Evolutionary conservation across 92 coral and sea anemone species (phyloP).

Genomic region (Actinernus sp.): DNA sequence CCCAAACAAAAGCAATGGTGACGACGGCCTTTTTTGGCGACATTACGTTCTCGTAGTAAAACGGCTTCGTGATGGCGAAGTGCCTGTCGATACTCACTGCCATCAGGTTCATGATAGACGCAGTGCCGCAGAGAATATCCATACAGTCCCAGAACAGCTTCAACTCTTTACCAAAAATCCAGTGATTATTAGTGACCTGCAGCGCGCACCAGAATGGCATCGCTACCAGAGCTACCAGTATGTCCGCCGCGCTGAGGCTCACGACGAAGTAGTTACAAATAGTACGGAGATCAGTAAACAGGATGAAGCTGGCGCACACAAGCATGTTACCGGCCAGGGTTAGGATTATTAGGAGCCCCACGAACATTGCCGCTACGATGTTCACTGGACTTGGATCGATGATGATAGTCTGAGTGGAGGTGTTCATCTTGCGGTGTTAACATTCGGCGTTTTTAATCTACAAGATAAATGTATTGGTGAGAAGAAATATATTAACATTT

Average conservation of each 20-base stretch:
- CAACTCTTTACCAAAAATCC: slow-evolving; percentile 64
- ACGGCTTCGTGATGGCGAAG: slow-evolving; percentile 80
- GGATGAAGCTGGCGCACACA: slow-evolving; percentile 70
- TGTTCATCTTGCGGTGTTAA: slow-evolving; percentile 26
- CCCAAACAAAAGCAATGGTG: slow-evolving; percentile 73
- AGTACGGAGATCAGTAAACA: slow-evolving; percentile 74
- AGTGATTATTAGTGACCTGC: slow-evolving; percentile 63
- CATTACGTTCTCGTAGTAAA: slow-evolving; percentile 71
- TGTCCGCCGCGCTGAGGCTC: slow-evolving; percentile 86
- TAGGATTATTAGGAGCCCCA: slow-evolving; percentile 54
- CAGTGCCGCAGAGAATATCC: slow-evolving; percentile 87
- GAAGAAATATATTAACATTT: no score
- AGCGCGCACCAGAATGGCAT: slow-evolving; percentile 94
- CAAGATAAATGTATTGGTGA: no score
- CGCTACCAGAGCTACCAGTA: slow-evolving; percentile 81
- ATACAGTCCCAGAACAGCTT: slow-evolving; percentile 76
- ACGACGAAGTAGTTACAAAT: slow-evolving; percentile 87
- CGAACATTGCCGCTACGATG: slow-evolving; percentile 73
- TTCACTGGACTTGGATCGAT: slow-evolving; percentile 37
- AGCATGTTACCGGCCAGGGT: slow-evolving; percentile 71
- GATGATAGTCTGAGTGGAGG: slow-evolving; percentile 5
- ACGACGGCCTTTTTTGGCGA: slow-evolving; percentile 60
- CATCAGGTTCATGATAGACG: slow-evolving; percentile 87
- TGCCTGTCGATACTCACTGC: slow-evolving; percentile 89
- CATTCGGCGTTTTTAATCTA: no score